Evolutionary conservation across 2,113 vertebrate species (phyloP).

Genomic region (Crotalus tigris): DNA sequence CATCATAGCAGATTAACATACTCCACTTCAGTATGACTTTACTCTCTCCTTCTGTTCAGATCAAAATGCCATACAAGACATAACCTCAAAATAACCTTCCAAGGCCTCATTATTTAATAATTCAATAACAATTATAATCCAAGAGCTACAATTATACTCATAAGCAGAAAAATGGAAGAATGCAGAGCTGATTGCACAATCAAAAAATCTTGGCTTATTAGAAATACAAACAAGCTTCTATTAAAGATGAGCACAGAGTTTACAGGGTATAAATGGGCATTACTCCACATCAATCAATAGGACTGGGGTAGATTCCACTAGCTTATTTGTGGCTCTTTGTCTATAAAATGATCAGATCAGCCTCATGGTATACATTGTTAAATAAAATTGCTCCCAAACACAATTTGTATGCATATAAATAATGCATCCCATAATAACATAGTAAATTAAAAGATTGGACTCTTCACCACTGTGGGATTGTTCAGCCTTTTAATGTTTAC

Average conservation of each 20-base stretch:
- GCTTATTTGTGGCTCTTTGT: conserved; percentile 34
- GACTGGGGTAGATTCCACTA: conserved; percentile 15
- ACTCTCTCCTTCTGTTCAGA: conserved; percentile 7
- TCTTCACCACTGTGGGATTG: conserved; percentile 22
- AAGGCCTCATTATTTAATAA: conserved; percentile 47
- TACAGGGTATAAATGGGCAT: conserved; percentile 33
- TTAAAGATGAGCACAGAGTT: conserved; percentile 16
- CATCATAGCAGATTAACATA: not conserved
- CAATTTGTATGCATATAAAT: conserved; percentile 11
- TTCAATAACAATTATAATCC: conserved; percentile 52
- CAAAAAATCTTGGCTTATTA: conserved; percentile 47
- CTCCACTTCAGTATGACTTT: conserved; percentile 25
- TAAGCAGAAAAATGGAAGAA: conserved; percentile 36
- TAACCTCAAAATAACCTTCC: conserved; percentile 45
- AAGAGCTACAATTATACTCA: conserved; percentile 40
- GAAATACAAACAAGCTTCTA: conserved; percentile 44
- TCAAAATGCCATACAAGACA: conserved; percentile 14
- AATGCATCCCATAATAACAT: conserved; percentile 24
- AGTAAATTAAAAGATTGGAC: conserved; percentile 42
- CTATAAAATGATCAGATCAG: conserved; percentile 48
- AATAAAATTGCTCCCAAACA: not conserved
- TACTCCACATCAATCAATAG: not conserved
- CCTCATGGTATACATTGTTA: conserved; percentile 3
- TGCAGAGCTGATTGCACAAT: conserved; percentile 29
- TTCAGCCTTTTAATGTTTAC: conserved; percentile 42